Evolutionary conservation across 2,797 vertebrate species (phyloP), one percentile per base, ranked within the genome.

Genomic region (Chelonia mydas): DNA sequence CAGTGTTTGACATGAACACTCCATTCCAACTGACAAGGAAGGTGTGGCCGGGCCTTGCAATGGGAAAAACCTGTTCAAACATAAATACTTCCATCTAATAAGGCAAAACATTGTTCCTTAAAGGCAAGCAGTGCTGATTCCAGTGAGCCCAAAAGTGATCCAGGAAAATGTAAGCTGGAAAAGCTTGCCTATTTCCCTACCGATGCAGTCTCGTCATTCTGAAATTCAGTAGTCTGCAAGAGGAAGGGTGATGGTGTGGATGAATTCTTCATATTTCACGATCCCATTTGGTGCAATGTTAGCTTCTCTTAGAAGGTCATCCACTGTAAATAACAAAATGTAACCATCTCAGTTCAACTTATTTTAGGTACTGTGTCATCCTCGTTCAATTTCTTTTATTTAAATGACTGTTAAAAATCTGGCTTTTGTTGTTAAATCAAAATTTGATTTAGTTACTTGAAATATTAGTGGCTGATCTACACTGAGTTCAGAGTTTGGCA

Each of bases 221-320:
- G 33, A 11, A 3, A 2, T 5, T 99, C 97, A 99, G 96, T 99
- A 99, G 96, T 99, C 99, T 0, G 84, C 96, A 1, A 89, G 54
- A 2, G 99, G 99, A 51, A 99, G 98, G 2, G 98, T 99, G 72
- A 99, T 97, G 95, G 95, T 98, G 55, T 59, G 98, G 65, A 99
- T 98, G 33, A 99, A 99, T 65, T 99, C 98, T 5, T 99, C 98
- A 0, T 99, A 99, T 86, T 98, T 98, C 91, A 99, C 95, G 0
- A 85, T 96, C n/a, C 99, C 99, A 0, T 98, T 98, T 0, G 98
- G 97, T 50, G 98, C 98, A 8, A 99, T 86, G 10, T 98, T 98
- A 33, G 98, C 99, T 95, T 99, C 99, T 90, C 90, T 98, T 86
- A 99, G 99, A 97, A 99, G 98, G 6, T 99, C 98, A 6, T 99